Evolutionary conservation across 2,888 invertebrate genomes (phyloP).

Genomic region (Caenorhabditis afra): DNA sequence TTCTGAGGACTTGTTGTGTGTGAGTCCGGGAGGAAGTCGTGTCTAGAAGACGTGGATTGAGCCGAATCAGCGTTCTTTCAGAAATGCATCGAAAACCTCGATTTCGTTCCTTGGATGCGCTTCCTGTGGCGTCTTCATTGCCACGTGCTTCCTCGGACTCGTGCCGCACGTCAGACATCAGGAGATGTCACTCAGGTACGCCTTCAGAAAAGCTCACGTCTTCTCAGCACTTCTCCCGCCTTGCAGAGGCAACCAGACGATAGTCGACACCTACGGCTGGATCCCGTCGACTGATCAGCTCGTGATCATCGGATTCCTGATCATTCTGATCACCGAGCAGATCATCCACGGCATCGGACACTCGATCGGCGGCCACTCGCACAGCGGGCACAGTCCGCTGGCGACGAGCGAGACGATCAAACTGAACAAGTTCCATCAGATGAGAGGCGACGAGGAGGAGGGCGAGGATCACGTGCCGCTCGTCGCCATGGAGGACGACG

Average conservation of each 20-base stretch:
- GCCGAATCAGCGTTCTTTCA: conserved; percentile 18
- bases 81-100: conserved; percentile 48
- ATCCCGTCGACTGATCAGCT: conserved; percentile 71
- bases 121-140: conserved; percentile 84
- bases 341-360: conserved; percentile 59
- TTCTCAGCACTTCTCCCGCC: too few relatives aligned
- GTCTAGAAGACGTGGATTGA: neutral
- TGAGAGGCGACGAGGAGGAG: conserved; percentile 45
- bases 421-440: conserved; percentile 42
- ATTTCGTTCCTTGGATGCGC: conserved; percentile 81
- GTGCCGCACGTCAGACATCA: conserved; percentile 82
- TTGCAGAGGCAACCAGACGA: conserved; percentile 27
- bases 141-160: conserved; percentile 84
- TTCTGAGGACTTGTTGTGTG: conserved; percentile 56
- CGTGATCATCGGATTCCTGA: conserved; percentile 75
- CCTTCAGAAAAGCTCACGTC: too few relatives aligned
- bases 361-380: conserved; percentile 48
- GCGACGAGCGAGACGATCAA: conserved; percentile 34
- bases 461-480: conserved; percentile 62
- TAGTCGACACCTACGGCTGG: conserved; percentile 20
- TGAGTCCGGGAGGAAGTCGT: conserved; percentile 16
- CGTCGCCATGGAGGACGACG: conserved; percentile 65
- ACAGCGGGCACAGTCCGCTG: conserved; percentile 29
- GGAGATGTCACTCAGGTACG: conserved; percentile 62
- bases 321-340: conserved; percentile 77